A percentile compares a stretch with the other conserved stretches of the same genome.
Evolutionary conservation across 2,797 vertebrate species (phyloP).

Genomic region (Channa striata): DNA sequence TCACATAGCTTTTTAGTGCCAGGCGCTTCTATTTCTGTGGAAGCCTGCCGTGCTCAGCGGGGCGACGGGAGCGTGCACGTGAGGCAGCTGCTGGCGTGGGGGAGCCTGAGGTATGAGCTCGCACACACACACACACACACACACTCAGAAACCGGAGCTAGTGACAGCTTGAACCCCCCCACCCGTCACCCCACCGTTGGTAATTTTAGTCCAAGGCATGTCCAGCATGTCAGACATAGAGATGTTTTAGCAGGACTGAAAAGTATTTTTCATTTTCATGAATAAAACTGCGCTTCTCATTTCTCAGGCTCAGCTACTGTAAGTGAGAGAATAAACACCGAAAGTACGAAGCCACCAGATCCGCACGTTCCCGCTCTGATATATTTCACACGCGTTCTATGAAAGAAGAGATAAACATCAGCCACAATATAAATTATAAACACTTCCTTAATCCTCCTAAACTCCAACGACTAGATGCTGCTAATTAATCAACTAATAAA

Average conservation of each 20-base stretch:
- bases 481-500: constrained; percentile 17
- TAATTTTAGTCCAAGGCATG: constrained; percentile 49
- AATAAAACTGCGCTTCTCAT: background rate
- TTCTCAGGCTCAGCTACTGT: background rate
- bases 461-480: background rate
- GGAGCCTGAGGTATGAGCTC: constrained; percentile 17
- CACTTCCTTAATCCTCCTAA: background rate
- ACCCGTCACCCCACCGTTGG: constrained; percentile 13
- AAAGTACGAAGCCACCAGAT: background rate
- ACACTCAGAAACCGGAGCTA: constrained; percentile 49
- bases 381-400: too few species aligned
- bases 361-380: background rate
- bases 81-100: constrained; percentile 53
- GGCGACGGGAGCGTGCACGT: constrained; percentile 43
- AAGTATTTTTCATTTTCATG: background rate
- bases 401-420: background rate
- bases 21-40: constrained; percentile 48
- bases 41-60: constrained; percentile 27
- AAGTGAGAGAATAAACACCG: background rate
- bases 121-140: constrained; percentile 13
- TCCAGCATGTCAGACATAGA: constrained; percentile 2
- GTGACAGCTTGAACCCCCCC: constrained; percentile 17
- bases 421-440: too few species aligned
- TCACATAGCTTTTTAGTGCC: constrained; percentile 17
- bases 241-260: constrained; percentile 9